Percentiles rank a stretch among this genome's conserved stretches.
Evolutionary conservation across 2,113 vertebrate genomes (phyloP).

Genomic region (Chamaea fasciata): DNA sequence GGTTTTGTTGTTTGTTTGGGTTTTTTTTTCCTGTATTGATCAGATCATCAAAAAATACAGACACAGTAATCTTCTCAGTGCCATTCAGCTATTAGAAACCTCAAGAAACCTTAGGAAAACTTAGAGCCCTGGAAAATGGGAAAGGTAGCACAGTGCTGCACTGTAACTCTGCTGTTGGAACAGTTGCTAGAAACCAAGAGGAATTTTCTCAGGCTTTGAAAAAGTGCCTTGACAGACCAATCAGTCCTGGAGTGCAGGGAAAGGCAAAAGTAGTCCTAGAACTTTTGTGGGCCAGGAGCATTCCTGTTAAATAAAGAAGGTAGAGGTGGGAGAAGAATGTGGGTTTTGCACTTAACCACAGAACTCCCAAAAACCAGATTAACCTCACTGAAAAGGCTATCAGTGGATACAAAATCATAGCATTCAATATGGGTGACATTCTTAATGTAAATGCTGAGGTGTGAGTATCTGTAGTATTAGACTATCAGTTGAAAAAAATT

Average conservation of each 20-base stretch:
- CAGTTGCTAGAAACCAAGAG: background rate
- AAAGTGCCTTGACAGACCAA: background rate
- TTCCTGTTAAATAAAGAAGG: background rate
- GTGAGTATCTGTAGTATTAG: background rate
- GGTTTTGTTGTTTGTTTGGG: background rate
- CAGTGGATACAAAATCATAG: background rate
- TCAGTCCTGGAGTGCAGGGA: background rate
- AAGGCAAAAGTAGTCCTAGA: background rate
- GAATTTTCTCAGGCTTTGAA: background rate
- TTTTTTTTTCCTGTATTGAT: background rate
- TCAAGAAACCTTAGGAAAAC: background rate
- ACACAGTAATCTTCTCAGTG: background rate
- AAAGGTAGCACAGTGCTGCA: background rate
- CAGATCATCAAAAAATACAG: background rate
- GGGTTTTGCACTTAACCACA: background rate
- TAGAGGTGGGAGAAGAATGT: background rate
- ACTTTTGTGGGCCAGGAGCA: background rate
- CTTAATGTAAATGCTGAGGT: background rate
- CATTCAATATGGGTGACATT: background rate
- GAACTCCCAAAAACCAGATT: background rate
- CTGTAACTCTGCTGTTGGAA: background rate
- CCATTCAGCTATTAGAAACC: background rate
- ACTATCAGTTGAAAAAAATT: background rate
- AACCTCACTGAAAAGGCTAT: background rate
- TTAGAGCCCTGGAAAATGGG: background rate